Evolutionary conservation across 2,888 invertebrate species (phyloP), one percentile per base, ranked within the genome.

Genomic region (Apocheima hispidaria): DNA sequence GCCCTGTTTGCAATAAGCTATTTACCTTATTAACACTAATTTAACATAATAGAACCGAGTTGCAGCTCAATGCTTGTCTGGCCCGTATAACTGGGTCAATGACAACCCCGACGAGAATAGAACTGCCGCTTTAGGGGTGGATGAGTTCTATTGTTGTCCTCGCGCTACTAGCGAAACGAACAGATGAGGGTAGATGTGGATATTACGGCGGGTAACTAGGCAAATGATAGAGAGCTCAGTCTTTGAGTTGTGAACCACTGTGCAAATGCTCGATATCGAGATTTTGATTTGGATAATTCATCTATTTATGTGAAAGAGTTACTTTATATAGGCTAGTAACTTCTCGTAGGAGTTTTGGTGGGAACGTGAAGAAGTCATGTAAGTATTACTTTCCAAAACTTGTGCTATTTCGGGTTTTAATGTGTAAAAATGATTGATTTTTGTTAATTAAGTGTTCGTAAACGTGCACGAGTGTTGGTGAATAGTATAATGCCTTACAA

Each of bases 81-180:
- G 74, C 76, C 77, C 75, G 73, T 66, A 78, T 75, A 92, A 87
- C 82, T 91, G 77, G 92, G 92, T 92, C 92, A 92, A 91, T 91
- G 88, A 87, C 88, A 86, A 83, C 66, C 80, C 79, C 77, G 82
- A 82, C 83, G 81, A 90, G 90, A 91, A 90, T 92, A 92, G 90
- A 85, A 81, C 79, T 78, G 74, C 74, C 78, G 86, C 84, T 86
- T 83, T 81, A 85, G 84, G 90, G 86, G 83, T 85, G 81, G 86
- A 83, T 79, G 81, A 79, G 82, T 74, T 81, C 85, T 81, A 86
- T 88, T 88, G 88, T 88, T 83, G 70, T 69, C 66, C 36, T 57
- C 46, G 65, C 56, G 63, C 64, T 79, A 77, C 80, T 82, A 73
- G 76, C 64, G 69, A 67, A 55, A 69, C 66, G 67, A 63, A 66